Base-by-base conservation (phyloP, 2,888 invertebrate genomes). In the Plagodis pulveraria region DNA sequence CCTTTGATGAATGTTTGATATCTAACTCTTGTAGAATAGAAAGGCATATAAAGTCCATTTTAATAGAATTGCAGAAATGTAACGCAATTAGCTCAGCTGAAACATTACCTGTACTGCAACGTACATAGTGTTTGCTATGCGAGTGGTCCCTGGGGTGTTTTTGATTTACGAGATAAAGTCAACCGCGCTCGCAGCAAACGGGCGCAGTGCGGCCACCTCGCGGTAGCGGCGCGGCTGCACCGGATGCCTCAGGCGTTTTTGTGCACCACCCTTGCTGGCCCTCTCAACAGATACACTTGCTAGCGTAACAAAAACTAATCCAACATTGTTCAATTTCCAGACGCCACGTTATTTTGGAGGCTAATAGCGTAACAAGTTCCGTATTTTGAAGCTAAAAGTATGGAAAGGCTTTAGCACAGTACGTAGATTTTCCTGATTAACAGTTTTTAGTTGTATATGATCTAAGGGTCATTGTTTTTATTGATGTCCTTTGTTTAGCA, bases 91-190 rank as follows among this genome's bases (percentile, higher is more conserved):
- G 57, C 59, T 62, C 40, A 41, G 46, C 58, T 67, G 62, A 67
- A 65, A 63, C 62, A 65, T 62, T 61, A 66, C 67, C 65, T 66
- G 67, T 49, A 63, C 22, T 58, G 65, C 59, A 61, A 62, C 64
- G 61, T 63, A 58, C 36, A 4, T 36, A 6, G 36, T 40, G 10
- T 10, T 10, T 58, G 51, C 51, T 58, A 60, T 65, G 60, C 51
- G 82, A 80, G 81, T 78, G 81, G 73, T 84, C 86, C 84, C 87
- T 72, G 73, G 86, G 85, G 87, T 84, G 81, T 80, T 83, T 87
- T 87, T 91, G 90, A 91, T 91, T 91, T 90, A 91, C 87, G 84
- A 82, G 76, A 73, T 76, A 80, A 85, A 88, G 87, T 86, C 81
- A 77, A 42, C 50, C 49, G 59, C 59, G 56, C 60, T 34, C 70